Percentiles rank a stretch among this genome's conserved stretches.
These are phyloP conservation scores for Orbicella faveolata DNA, from an alignment of 64 coral and sea anemone genomes.

Conservation along the genomic window DNA sequence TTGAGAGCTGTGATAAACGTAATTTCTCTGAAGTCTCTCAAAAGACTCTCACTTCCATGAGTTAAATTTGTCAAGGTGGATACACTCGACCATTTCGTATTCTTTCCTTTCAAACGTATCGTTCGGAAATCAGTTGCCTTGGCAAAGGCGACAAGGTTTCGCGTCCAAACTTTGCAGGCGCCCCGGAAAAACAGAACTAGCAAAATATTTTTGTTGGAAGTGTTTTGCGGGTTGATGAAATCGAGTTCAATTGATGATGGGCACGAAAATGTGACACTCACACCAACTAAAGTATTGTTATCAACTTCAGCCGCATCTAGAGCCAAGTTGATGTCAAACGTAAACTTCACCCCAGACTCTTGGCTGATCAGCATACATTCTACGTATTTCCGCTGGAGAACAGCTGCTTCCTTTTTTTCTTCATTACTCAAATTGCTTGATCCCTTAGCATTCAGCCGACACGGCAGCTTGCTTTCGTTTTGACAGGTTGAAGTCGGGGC, in stretches of 20 bases:
- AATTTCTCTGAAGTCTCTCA: slow-evolving; percentile 1
- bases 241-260: not conserved
- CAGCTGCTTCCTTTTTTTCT: not conserved
- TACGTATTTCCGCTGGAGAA: not conserved
- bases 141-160: not conserved
- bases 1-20: not conserved
- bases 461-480: not conserved
- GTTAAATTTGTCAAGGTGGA: not conserved
- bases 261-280: not conserved
- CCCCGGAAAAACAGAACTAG: not conserved
- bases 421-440: not conserved
- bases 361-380: not conserved
- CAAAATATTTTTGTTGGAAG: slow-evolving; percentile 29
- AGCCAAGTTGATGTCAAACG: slow-evolving; percentile 8
- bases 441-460: not conserved
- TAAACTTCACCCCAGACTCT: not conserved
- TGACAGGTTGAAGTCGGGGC: not conserved
- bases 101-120: not conserved
- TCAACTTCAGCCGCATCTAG: not conserved
- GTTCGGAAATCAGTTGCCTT: slow-evolving; percentile 26
- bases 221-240: slow-evolving; percentile 16
- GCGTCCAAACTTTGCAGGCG: not conserved
- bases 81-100: not conserved
- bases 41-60: not conserved
- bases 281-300: not conserved